Base-by-base conservation (phyloP, 2,888 invertebrate genomes). In the Rapana venosa region DNA sequence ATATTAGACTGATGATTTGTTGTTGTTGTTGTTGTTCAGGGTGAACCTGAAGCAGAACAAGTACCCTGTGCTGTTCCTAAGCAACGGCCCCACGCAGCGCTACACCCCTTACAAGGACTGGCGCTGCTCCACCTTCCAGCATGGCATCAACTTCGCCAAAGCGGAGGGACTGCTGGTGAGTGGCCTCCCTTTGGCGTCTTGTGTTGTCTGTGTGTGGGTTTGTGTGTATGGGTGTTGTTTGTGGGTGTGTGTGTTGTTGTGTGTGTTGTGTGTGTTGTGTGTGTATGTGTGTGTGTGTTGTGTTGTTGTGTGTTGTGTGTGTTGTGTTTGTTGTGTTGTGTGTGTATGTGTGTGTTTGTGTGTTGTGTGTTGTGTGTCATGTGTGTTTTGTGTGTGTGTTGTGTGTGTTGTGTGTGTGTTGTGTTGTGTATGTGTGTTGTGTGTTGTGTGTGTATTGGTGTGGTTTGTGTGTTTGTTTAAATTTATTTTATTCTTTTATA, bases 31-130 rank as follows among this genome's bases (percentile, higher is more conserved):
- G 61, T 13, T 32, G 30, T 79, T 32, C 93, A 97, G 97, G 96
- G 97, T 99, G 92, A 97, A 98, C 47, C 96, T 98, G 93, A 99
- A 99, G 95, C 99, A 99, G 96, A 99, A 99, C 96, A 98, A 98
- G 94, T 99, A 98, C 96, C 99, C 99, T 0, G 98, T 99, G 17
- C 97, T 99, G 97, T 99, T 99, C 96, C 97, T 99, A 91, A 99
- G 99, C 8, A 97, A 98, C 94, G 98, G 98, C 0, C 96, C 97
- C 15, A 97, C 97, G 0, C 96, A 95, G 13, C 96, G 97, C 92
- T 99, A 98, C 96, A 97, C 97, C 86, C 97, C 97, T 74, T 99
- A 98, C 96, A 97, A 97, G 91, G 99, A 99, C 96, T 97, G 98
- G 0, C 96, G 99, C 66, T 98, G 98, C 93, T 97, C 97, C 94